A percentile compares a stretch with the other conserved stretches of the same genome.
These are phyloP conservation scores for Myiotriccus ornatus DNA, from an alignment of 2,797 vertebrate genomes.

Conservation along the genomic window DNA sequence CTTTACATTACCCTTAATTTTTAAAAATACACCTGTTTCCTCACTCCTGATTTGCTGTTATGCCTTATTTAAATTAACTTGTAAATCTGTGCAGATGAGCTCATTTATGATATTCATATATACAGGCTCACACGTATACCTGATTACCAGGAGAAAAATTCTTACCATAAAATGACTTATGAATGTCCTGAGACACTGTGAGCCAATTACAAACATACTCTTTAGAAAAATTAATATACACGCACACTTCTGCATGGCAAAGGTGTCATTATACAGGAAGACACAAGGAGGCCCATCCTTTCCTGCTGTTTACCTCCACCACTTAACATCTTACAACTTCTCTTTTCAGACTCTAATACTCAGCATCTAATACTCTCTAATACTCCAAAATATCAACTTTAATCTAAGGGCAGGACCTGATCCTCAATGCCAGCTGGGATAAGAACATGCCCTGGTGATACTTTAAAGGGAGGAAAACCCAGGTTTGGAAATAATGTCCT, in stretches of 20 bases:
- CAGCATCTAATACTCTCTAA: neutral
- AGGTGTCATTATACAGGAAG: neutral
- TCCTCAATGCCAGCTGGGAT: neutral
- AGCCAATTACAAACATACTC: neutral
- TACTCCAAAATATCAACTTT: neutral
- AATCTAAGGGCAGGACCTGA: neutral
- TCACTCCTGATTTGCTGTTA: neutral
- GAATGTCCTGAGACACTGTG: neutral
- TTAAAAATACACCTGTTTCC: neutral
- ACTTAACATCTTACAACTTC: neutral
- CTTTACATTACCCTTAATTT: neutral
- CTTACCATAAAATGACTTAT: neutral
- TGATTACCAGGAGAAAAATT: neutral
- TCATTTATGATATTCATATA: neutral
- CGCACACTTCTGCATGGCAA: neutral
- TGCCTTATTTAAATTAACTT: neutral
- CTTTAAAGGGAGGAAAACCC: neutral
- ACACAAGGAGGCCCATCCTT: neutral
- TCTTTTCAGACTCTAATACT: neutral
- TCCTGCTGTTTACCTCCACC: neutral
- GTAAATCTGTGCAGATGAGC: neutral
- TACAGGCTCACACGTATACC: accelerated
- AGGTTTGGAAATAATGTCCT: neutral
- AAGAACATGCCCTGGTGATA: neutral
- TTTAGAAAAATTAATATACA: neutral